Evolutionary conservation across 1,140 invertebrate genomes (phyloP), one percentile per base, ranked within the genome.

Genomic region (Liolophura sinensis): DNA sequence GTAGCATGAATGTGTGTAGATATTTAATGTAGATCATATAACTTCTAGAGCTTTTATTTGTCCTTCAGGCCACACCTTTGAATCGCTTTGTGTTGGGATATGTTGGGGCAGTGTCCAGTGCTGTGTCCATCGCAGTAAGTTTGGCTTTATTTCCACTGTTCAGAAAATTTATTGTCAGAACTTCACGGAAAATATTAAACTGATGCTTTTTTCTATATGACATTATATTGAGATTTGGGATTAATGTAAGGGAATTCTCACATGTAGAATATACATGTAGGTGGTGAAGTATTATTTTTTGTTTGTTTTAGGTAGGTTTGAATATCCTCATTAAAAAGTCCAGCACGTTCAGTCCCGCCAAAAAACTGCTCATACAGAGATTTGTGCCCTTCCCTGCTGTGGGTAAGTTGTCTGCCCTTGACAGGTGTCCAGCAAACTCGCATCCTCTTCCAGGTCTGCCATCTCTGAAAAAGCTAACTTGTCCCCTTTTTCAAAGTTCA

Each of bases 311-410:
- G 84, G 73, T 85, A 22, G 82, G 82, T 18, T 64, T 87, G 9
- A 85, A 76, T 69, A 63, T 80, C 16, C 62, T 86, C 5, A 83
- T 87, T 15, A 79, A 81, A 61, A 80, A 79, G 71, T 79, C 85
- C 9, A 80, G 76, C 27, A 70, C 54, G 50, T 78, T 87, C 49
- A 77, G 77, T 64, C 78, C 81, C 16, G 76, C 85, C 15, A 84
- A 79, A 49, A 86, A 85, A 70, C 70, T 81, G 40, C 65, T 87
- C 12, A 81, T 87, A n/a, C 84, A 86, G 68, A 75, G 84, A 73
- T 87, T 87, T 80, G 85, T 87, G 16, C 86, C 86, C 27, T 85
- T 86, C 54, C 86, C 86, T 51, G 87, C 86, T 47, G 84, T 85
- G 15, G 83, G 84, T 84, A 69, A 70, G 82, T 75, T 20, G 16